Percentiles rank a stretch among this genome's conserved stretches.
phyloP scores from a whole-genome alignment of 1,140 invertebrate species.

The Hypothenemus hampei region DNA sequence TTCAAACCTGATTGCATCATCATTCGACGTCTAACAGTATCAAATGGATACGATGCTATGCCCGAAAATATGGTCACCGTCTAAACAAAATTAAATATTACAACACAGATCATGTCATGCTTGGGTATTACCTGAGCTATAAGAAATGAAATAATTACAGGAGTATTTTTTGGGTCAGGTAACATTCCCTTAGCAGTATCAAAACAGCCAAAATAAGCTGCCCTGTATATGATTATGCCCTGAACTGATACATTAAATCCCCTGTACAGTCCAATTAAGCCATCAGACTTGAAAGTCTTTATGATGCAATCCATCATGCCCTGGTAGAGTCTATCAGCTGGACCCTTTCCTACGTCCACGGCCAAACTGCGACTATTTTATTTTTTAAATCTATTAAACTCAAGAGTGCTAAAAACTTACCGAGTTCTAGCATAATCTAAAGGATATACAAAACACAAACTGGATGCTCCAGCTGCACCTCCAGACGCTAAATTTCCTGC shows the following conservation, averaged over 20 bases:
- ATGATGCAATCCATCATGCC: slow-evolving; percentile 77
- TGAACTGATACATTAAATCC: slow-evolving; percentile 88
- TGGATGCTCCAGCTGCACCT: slow-evolving; percentile 90
- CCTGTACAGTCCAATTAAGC: slow-evolving; percentile 76
- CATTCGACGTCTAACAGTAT: slow-evolving; percentile 85
- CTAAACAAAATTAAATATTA: slow-evolving; percentile 31
- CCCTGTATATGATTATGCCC: slow-evolving; percentile 82
- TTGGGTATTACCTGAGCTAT: slow-evolving; percentile 68
- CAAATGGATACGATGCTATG: slow-evolving; percentile 81
- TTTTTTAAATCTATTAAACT: not conserved
- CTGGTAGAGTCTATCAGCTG: slow-evolving; percentile 70
- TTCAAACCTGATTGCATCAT: slow-evolving; percentile 79
- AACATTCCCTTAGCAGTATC: slow-evolving; percentile 87
- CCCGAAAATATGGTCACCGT: slow-evolving; percentile 43
- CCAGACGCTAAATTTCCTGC: slow-evolving; percentile 84
- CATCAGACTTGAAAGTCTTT: slow-evolving; percentile 81
- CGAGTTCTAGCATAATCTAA: slow-evolving; percentile 92
- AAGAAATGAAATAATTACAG: slow-evolving; percentile 69
- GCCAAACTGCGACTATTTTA: slow-evolving; percentile 56
- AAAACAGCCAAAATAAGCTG: slow-evolving; percentile 89
- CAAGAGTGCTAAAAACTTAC: slow-evolving; percentile 45
- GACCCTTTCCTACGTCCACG: slow-evolving; percentile 75
- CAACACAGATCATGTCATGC: slow-evolving; percentile 3
- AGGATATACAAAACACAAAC: slow-evolving; percentile 91
- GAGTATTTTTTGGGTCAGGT: slow-evolving; percentile 75